phyloP scores from a whole-genome alignment of 2,888 invertebrate genomes.

The Steinernema hermaphroditum region DNA sequence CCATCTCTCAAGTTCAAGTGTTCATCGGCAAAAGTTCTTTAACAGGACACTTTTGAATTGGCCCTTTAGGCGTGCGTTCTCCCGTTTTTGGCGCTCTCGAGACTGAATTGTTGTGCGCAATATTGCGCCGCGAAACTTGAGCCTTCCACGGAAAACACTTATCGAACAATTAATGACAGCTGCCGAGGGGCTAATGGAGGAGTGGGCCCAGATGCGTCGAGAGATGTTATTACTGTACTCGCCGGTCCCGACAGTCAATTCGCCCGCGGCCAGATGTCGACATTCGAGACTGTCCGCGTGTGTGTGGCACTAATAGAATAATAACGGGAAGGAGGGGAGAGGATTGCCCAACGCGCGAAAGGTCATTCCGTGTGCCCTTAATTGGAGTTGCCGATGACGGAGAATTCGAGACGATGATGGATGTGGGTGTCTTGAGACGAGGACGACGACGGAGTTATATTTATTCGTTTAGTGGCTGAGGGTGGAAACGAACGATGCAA shows the following conservation, averaged over 20 bases:
- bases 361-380: slow-evolving; percentile 7
- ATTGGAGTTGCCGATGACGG: neutral
- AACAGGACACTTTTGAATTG: too few species aligned
- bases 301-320: slow-evolving; percentile 26
- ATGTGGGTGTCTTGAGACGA: neutral
- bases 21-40: too few species aligned
- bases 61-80: too few species aligned
- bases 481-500: too few species aligned
- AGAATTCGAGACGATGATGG: neutral
- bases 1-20: too few species aligned
- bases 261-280: slow-evolving; percentile 23
- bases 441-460: neutral
- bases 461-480: too few species aligned
- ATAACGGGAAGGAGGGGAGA: neutral
- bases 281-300: neutral
- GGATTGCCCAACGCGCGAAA: slow-evolving; percentile 11
- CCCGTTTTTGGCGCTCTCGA: too few species aligned
- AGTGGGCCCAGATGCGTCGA: slow-evolving; percentile 2
- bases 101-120: neutral
- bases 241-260: neutral
- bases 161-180: slow-evolving; percentile 16
- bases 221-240: slow-evolving; percentile 1
- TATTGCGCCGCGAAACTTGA: slow-evolving; percentile 15
- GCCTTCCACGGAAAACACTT: slow-evolving; percentile 4
- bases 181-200: slow-evolving; percentile 23